Evolutionary conservation across 1,140 invertebrate genomes (phyloP).

Genomic region (Drosophila pandora): DNA sequence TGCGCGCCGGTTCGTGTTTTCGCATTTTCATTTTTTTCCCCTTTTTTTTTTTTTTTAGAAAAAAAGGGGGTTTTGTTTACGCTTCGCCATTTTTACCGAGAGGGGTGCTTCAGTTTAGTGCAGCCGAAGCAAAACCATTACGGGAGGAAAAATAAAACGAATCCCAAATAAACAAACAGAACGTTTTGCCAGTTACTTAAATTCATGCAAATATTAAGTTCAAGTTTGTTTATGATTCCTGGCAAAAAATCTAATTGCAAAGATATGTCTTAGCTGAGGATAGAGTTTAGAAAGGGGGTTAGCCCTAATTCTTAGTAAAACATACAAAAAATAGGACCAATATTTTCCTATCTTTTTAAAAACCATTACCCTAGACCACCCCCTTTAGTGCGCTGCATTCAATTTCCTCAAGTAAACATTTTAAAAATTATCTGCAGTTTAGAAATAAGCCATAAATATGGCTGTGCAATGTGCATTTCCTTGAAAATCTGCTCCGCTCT

Average conservation of each 20-base stretch:
- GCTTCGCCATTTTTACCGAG: conserved; percentile 13
- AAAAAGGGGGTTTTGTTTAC: conserved; percentile 34
- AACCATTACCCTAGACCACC: background rate
- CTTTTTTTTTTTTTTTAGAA: conserved; percentile 7
- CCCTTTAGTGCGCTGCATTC: background rate
- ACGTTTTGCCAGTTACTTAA: conserved; percentile 41
- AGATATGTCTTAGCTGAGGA: background rate
- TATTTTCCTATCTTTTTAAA: background rate
- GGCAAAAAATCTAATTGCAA: conserved; percentile 16
- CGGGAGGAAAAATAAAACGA: conserved; percentile 32
- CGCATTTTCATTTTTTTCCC: conserved; percentile 17
- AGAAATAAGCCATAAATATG: conserved; percentile 39
- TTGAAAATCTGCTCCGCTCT: conserved; percentile 25
- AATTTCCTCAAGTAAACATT: conserved; percentile 8
- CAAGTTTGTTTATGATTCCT: conserved; percentile 24
- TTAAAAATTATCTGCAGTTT: conserved; percentile 30
- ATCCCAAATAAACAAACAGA: conserved; percentile 48
- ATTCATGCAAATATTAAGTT: conserved; percentile 39
- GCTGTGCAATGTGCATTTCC: conserved; percentile 40
- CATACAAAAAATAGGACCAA: too few species aligned
- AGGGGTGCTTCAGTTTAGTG: conserved; percentile 32
- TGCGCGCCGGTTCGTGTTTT: conserved; percentile 57
- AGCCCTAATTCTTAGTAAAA: too few species aligned
- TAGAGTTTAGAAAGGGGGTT: background rate
- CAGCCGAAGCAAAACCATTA: conserved; percentile 18